Evolutionary conservation across 2,888 invertebrate genomes (phyloP), one percentile per base, ranked within the genome.

Genomic region (Drosophila nr. perissopoda): DNA sequence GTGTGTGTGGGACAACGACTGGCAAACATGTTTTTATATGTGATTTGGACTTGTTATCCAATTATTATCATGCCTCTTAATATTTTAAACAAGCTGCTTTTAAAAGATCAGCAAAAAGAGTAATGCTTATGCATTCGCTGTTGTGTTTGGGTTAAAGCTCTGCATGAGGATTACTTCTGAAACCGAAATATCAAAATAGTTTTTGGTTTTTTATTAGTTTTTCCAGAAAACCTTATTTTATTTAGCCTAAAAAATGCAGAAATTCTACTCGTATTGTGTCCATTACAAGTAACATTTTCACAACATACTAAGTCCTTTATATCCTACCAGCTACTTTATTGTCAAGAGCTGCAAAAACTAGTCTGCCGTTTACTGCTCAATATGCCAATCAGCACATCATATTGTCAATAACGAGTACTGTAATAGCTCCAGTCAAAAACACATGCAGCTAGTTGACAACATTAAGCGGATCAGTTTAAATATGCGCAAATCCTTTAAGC

Each of bases 401-500:
- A 61, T 69, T 69, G 58, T 40, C 65, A 66, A 77, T 78, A 66
- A 62, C 69, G 58, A 59, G 53, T 54, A 61, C 53, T 5, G 42
- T 56, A 60, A 64, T 63, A 52, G 52, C 49, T 45, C 38, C 31
- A 42, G 38, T 56, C 62, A 31, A 34, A 54, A 45, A 38, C 33
- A 33, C 45, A 33, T 31, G 49, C 33, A 69, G 70, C 66, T 52
- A 63, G 80, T 73, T 60, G 56, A 34, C 70, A 64, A 63, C 66
- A 60, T 67, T 66, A 78, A 80, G 72, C 69, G 72, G 73, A 58
- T 78, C 72, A 69, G 73, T 69, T 76, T 68, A 87, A 87, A 69
- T 71, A 83, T 80, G 78, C 82, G 71, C 68, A 77, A 86, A 85
- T 82, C 87, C 89, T 86, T 88, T 83, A 88, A 83, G 89, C 89